Evolutionary conservation across 2,888 invertebrate species (phyloP), one percentile per base, ranked within the genome.

Genomic region (Caenorhabditis becei): DNA sequence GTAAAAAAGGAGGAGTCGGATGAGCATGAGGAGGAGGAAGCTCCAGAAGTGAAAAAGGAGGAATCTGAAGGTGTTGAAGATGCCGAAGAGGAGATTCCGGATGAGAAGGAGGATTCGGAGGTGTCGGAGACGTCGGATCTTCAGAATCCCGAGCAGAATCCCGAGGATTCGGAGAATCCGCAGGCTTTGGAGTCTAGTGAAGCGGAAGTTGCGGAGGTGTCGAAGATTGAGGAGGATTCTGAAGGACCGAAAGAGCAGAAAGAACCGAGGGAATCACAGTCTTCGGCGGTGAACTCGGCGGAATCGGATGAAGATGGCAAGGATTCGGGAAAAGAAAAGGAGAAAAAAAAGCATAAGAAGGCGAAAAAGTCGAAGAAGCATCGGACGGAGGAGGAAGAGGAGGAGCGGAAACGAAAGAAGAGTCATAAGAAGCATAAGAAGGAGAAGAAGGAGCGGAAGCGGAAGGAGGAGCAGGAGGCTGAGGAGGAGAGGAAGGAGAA

Each of bases 281-380:
- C 80, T 0, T 80, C 80, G 2, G 54, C 59, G 11, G 10, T 41
- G 3, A 67, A 66, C 16, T 53, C 67, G 14, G 63, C 56, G 8
- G n/a, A n/a, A n/a, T n/a, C n/a, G n/a, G 67, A 66, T 59, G 66
- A 84, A 23, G 82, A 84, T 77, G 82, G n/a, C n/a, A n/a, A n/a
- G 8, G n/a, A n/a, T n/a, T n/a, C n/a, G n/a, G 67, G 61, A 53
- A 61, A 84, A 23, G 82, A 84, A 75, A 81, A 86, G 26, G 63
- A 69, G 28, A 79, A 83, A 49, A 83, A 85, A 61, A 87, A 87
- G 65, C 79, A 82, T n/a, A 87, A 84, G 69, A 82, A 84, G 49
- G 62, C 28, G 61, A 82, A 87, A 32, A 87, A 85, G 67, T 62
- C 69, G 54, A 84, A 81, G 62, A 80, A 82, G 32, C 44, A 44